phyloP scores from a whole-genome alignment of 2,113 vertebrate genomes.

The Crotalus horridus region DNA sequence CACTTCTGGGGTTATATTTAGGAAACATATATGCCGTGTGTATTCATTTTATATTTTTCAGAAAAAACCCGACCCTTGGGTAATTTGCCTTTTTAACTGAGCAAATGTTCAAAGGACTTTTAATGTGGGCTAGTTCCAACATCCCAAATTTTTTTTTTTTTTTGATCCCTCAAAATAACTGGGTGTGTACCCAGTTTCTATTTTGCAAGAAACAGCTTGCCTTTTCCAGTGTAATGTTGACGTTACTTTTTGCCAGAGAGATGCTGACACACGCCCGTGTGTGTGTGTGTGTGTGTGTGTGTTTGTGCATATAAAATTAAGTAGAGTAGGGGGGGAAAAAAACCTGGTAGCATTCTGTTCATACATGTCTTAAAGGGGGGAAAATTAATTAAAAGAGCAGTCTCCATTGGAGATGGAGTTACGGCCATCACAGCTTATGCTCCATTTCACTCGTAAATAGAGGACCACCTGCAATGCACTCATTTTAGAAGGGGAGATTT shows the following conservation, averaged over 20 bases:
- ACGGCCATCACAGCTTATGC: not conserved
- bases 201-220: constrained; percentile 57
- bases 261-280: constrained; percentile 49
- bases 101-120: not conserved
- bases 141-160: not conserved
- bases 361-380: constrained; percentile 39
- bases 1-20: not conserved
- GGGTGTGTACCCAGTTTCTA: constrained; percentile 58
- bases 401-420: constrained; percentile 4
- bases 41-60: not conserved
- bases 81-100: not conserved
- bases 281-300: too few relatives aligned
- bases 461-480: not conserved
- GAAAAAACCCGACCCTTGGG: not conserved
- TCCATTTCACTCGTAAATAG: not conserved
- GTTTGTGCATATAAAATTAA: constrained; percentile 13
- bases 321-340: constrained; percentile 14
- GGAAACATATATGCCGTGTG: not conserved
- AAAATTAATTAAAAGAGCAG: not conserved
- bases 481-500: not conserved
- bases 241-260: constrained; percentile 48
- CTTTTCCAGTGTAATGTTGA: constrained; percentile 54
- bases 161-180: constrained; percentile 50
- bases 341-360: constrained; percentile 37
- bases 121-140: constrained; percentile 48